Base-by-base conservation (phyloP, 2,797 vertebrate genomes). In the Anabas testudineus region DNA sequence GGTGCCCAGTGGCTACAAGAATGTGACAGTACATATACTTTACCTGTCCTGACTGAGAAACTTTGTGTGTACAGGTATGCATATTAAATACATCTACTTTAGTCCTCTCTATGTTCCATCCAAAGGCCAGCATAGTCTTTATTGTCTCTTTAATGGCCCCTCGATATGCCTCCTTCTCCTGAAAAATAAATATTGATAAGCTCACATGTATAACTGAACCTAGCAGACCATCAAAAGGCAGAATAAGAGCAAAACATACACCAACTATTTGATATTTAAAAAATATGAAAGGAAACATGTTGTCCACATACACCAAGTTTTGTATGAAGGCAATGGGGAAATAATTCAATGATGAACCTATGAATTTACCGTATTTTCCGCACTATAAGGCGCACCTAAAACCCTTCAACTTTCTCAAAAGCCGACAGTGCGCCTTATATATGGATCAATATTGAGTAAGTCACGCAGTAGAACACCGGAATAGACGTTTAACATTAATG, bases 101-200 rank as follows among this genome's bases (percentile, higher is more conserved):
- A 0, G 95, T 96, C 46, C 96, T 95, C 83, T 97, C 97, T 71
- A 98, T 95, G n/a, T 91, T 91, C 97, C 97, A 98, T 8, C 95
- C 96, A 91, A 97, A 96, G 0, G 95, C 95, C 85, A 99, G 82
- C 97, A 99, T 99, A 3, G 93, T 97, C 86, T 95, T 98, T 30
- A 99, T 84, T 0, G 97, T 97, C 78, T 98, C 97, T 88, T 97
- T 99, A 78, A 98, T 98, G 52, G 95, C 94, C 93, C 94, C 96
- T 41, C 97, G 95, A 87, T 97, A 98, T 36, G 94, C 94, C 89
- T 99, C 97, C 90, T 99, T 99, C 81, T 99, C 97, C 97, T 99
- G 69, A 28, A 71, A 70, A 63, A 70, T 8, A 67, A 34, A 67
- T 12, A 57, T 4, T 18, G 2, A 54, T 43, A 60, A 45, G 13